Percentiles rank a stretch among this genome's conserved stretches.
phyloP scores from a whole-genome alignment of 2,113 vertebrate species.

The Cervus canadensis region DNA sequence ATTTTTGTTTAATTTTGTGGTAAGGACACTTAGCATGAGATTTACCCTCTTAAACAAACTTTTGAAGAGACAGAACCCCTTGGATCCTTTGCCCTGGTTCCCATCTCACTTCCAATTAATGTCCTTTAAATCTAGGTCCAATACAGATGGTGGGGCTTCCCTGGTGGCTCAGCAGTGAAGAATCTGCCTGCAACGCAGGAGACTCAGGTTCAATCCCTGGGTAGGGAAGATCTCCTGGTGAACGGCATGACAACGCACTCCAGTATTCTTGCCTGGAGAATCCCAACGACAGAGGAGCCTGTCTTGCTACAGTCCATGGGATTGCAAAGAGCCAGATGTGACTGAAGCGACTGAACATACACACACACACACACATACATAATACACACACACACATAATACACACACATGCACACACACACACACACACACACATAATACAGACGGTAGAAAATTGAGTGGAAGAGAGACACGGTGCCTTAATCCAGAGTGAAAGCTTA shows the following conservation, averaged over 20 bases:
- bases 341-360: neutral
- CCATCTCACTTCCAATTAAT: neutral
- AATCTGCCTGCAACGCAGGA: neutral
- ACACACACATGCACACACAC: neutral
- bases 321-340: neutral
- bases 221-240: neutral
- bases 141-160: neutral
- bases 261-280: neutral
- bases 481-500: neutral
- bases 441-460: neutral
- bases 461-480: neutral
- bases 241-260: neutral
- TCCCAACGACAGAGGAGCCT: neutral
- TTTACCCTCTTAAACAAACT: neutral
- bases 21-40: neutral
- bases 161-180: neutral
- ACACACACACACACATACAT: neutral
- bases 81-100: neutral
- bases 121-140: neutral
- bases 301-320: neutral
- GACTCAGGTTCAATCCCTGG: neutral
- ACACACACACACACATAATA: neutral
- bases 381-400: neutral
- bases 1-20: neutral
- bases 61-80: neutral